Evolutionary conservation across 2,797 vertebrate genomes (phyloP).

Genomic region (Anomalospiza imberbis): DNA sequence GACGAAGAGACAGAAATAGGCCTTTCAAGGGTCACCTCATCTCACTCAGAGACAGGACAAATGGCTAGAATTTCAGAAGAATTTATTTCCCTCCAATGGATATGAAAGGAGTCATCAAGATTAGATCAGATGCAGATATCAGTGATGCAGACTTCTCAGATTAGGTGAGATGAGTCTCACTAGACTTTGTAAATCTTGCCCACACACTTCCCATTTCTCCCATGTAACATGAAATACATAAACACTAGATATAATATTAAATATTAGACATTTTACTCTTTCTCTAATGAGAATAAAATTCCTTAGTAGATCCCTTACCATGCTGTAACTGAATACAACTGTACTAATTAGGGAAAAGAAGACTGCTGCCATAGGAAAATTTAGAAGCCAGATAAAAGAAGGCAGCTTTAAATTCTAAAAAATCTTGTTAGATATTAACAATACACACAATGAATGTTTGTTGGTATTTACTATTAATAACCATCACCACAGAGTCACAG

Average conservation of each 20-base stretch:
- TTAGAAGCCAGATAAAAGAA: background rate
- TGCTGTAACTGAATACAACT: background rate
- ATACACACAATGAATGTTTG: background rate
- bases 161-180: background rate
- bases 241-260: background rate
- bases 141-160: background rate
- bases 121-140: background rate
- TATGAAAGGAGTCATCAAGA: background rate
- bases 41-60: background rate
- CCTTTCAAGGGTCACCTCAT: slow-evolving; percentile 15
- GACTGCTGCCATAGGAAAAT: background rate
- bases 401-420: background rate
- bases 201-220: background rate
- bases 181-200: background rate
- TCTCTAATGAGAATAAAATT: background rate
- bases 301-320: background rate
- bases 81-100: slow-evolving; percentile 28
- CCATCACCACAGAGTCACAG: background rate
- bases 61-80: slow-evolving; percentile 12
- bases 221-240: background rate
- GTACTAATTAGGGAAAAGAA: background rate
- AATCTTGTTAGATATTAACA: background rate
- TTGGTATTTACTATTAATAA: background rate
- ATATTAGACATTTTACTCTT: background rate
- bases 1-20: slow-evolving; percentile 27